A percentile compares a stretch with the other conserved stretches of the same genome.
Conservation (phyloP, 2,888 invertebrate genomes). For the Himalopsyche anomala region DNA sequence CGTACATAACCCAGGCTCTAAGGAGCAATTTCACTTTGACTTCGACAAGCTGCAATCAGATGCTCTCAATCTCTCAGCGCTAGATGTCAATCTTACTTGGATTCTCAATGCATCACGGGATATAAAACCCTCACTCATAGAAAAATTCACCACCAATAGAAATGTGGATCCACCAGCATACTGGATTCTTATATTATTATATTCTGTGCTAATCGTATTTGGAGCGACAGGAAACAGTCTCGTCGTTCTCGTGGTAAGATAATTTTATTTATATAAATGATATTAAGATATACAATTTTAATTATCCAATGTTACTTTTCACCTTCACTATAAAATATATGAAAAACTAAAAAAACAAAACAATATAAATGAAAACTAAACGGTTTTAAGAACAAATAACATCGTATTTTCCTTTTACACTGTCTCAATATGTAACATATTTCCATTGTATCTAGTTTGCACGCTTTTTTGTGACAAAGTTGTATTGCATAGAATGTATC, state of each 20-base stretch:
- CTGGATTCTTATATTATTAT: slow-evolving; percentile 82
- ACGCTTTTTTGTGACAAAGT: no score
- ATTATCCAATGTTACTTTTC: no score
- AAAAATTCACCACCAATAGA: slow-evolving; percentile 74
- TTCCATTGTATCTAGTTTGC: no score
- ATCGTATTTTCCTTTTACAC: no score
- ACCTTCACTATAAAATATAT: no score
- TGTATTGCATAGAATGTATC: no score
- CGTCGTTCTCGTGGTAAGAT: slow-evolving; percentile 83
- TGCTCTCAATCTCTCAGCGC: slow-evolving; percentile 48
- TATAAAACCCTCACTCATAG: slow-evolving; percentile 54
- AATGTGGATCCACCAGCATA: slow-evolving; percentile 84
- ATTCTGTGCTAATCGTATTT: slow-evolving; percentile 85
- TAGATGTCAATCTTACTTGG: slow-evolving; percentile 51
- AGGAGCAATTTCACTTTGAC: slow-evolving; percentile 56
- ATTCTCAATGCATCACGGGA: slow-evolving; percentile 56
- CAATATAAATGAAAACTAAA: no score
- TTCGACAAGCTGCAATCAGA: slow-evolving; percentile 48
- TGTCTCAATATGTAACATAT: no score
- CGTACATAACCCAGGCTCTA: slow-evolving; percentile 46
- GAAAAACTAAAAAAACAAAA: no score
- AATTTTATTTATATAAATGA: no score
- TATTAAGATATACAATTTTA: no score
- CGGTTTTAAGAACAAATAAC: no score
- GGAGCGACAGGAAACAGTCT: slow-evolving; percentile 91